Base-by-base conservation (phyloP, 2,113 vertebrate species). In the Ploceus nigricollis region DNA sequence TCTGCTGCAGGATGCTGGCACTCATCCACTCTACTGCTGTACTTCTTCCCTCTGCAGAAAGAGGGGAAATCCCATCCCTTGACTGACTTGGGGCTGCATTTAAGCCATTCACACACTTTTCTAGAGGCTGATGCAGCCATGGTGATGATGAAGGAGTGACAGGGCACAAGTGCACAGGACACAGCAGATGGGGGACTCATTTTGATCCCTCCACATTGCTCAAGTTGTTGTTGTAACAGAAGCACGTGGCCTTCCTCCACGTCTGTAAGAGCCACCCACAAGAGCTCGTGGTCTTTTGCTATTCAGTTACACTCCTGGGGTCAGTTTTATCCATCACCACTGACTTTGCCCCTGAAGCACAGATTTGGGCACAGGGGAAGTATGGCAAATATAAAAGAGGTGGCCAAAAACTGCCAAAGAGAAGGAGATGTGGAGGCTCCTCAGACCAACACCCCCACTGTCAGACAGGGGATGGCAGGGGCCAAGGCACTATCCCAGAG, bases 221-320 rank as follows among this genome's bases (percentile, higher is more conserved):
- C n/a, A 56, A 1, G 1, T 28, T n/a, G 30, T 61, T 60, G 14
- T 31, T 84, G 71, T n/a, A 63, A 65, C 37, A 45, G 64, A 12
- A 45, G 54, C 54, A 66, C 5, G 0, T 22, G 42, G 25, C 82
- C 54, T 80, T 80, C 16, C 47, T 33, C 33, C 47, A 33, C 0
- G 0, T 23, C 68, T 45, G 10, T 25, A 65, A 64, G 7, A 90
- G 33, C 50, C 9, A 14, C 47, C 9, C 9, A 0, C 27, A 28
- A 28, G 18, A 66, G 44, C 39, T n/a, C 15, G 6, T 23, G 66
- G 13, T 45, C 72, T 82, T 91, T 7, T 16, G 22, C 77, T 63
- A 6, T 71, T 75, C 27, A 13, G 17, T 65, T 56, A 45, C 4
- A 1, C 37, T 85, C 21, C 44, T 37, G n/a, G 25, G 27, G 20